A percentile compares a stretch with the other conserved stretches of the same genome.
Evolutionary conservation across 1,140 invertebrate species (phyloP).

Genomic region (Lordiphosa mommai): DNA sequence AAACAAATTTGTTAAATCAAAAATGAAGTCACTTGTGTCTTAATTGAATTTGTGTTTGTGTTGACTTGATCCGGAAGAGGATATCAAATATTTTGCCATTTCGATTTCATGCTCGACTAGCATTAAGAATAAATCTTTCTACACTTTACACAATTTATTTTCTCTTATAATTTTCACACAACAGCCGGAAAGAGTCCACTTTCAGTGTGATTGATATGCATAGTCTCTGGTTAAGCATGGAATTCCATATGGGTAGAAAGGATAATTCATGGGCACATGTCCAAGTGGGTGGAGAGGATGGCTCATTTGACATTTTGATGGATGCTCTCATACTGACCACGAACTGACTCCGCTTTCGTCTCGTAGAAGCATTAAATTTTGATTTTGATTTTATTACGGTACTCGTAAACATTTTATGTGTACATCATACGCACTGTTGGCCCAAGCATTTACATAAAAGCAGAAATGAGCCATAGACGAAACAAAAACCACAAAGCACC

Average conservation of each 20-base stretch:
- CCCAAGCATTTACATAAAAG: constrained; percentile 55
- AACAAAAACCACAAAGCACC: constrained; percentile 36
- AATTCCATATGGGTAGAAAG: constrained; percentile 5
- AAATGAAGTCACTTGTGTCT: constrained; percentile 24
- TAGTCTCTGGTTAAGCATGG: constrained; percentile 1
- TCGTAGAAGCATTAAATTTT: constrained; percentile 60
- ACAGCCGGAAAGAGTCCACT: neutral
- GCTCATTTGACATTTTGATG: constrained; percentile 75
- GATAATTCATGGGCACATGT: constrained; percentile 5
- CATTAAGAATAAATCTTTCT: too few species aligned
- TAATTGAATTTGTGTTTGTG: constrained; percentile 22
- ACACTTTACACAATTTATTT: too few species aligned
- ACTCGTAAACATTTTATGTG: constrained; percentile 69
- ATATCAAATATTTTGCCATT: constrained; percentile 8
- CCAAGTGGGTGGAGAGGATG: constrained; percentile 42
- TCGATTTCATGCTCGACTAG: too few species aligned
- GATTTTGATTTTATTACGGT: constrained; percentile 70
- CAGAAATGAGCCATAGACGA: constrained; percentile 18
- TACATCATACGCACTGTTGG: constrained; percentile 67
- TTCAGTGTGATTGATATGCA: constrained; percentile 8
- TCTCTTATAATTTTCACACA: too few species aligned
- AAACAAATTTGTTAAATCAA: constrained; percentile 2
- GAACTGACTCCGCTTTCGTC: constrained; percentile 3
- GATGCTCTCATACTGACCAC: constrained; percentile 36
- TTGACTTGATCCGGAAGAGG: constrained; percentile 23